Evolutionary conservation across 2,888 invertebrate genomes (phyloP).

Genomic region (Cacoxenus indagator): DNA sequence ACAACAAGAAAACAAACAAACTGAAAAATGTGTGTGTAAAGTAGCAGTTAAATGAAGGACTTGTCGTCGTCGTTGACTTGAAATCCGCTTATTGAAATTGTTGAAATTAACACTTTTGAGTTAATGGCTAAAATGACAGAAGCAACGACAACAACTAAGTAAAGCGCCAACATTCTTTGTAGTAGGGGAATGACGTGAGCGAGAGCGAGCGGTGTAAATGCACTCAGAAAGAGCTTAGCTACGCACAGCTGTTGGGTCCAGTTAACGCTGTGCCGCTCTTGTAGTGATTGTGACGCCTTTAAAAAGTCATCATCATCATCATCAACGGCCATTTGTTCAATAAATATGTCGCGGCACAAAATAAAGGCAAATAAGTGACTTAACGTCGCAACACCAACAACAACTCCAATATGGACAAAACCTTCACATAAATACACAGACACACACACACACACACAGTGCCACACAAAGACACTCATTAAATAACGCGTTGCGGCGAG

Average conservation of each 20-base stretch:
- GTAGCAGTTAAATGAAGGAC: slow-evolving; percentile 13
- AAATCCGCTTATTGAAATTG: slow-evolving; percentile 38
- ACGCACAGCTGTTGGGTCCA: neutral
- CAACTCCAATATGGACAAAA: slow-evolving; percentile 11
- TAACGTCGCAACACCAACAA: slow-evolving; percentile 17
- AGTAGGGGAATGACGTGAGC: neutral
- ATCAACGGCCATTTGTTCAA: slow-evolving; percentile 31
- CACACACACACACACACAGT: neutral
- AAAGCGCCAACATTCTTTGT: slow-evolving; percentile 24
- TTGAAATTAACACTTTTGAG: slow-evolving; percentile 48
- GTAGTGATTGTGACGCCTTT: neutral
- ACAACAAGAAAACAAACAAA: slow-evolving; percentile 27
- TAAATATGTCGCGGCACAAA: slow-evolving; percentile 25
- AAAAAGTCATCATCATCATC: neutral
- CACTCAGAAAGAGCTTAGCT: neutral
- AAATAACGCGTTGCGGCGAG: slow-evolving; percentile 39
- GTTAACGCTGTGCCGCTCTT: neutral
- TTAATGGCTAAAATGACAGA: slow-evolving; percentile 39
- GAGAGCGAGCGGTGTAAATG: neutral
- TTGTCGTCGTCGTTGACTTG: too few species aligned
- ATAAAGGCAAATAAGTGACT: neutral
- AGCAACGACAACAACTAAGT: slow-evolving; percentile 23
- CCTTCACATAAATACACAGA: neutral
- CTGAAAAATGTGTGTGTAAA: slow-evolving; percentile 11
- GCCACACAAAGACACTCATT: slow-evolving; percentile 17